Evolutionary conservation across 2,797 vertebrate species (phyloP).

Genomic region (Onychomys leucogaster): DNA sequence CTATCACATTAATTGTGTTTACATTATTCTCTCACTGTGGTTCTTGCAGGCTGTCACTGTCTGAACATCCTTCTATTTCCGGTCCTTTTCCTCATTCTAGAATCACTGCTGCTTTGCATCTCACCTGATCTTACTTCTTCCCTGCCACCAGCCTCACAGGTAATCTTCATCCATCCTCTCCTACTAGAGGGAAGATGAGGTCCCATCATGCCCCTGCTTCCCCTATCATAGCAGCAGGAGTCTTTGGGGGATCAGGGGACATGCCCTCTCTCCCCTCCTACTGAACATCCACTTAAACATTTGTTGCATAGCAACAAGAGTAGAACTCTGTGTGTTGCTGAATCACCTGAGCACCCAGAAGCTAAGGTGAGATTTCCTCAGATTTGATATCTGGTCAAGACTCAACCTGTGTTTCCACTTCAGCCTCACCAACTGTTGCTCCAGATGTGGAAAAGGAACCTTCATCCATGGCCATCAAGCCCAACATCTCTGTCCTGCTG

Average conservation of each 20-base stretch:
- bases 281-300: accelerated
- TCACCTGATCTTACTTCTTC: background rate
- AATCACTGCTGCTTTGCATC: background rate
- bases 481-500: accelerated
- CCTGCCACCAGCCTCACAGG: accelerated
- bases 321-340: too few relatives aligned
- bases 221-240: background rate
- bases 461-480: accelerated
- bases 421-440: background rate
- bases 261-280: too few relatives aligned
- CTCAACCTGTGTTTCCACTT: background rate
- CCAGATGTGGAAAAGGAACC: accelerated
- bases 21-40: background rate
- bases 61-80: accelerated
- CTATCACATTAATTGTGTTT: background rate
- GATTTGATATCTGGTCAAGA: accelerated
- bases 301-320: accelerated
- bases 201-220: background rate
- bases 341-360: background rate
- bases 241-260: too few relatives aligned
- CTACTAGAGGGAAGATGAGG: background rate
- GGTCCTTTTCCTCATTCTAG: background rate
- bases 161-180: background rate
- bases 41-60: accelerated
- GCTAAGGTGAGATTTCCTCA: background rate